A percentile compares a stretch with the other conserved stretches of the same genome.
Conservation (phyloP, 1,140 invertebrate genomes). For the Leptopilina clavipes region DNA sequence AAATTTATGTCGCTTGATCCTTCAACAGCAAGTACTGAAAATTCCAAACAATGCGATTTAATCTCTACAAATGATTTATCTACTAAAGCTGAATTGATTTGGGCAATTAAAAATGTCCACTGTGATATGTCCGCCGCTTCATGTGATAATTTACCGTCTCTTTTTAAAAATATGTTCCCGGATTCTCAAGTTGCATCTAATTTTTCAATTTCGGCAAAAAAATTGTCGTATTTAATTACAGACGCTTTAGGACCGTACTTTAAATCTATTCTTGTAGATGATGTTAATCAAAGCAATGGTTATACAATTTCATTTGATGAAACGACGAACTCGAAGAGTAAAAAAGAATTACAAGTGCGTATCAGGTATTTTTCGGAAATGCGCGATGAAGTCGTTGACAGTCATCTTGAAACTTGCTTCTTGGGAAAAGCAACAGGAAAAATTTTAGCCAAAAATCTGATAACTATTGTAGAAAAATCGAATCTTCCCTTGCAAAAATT, state of each 20-base stretch:
- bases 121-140: too few relatives aligned
- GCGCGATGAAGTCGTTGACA: background rate
- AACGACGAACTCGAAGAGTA: slow-evolving; percentile 1
- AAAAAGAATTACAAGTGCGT: background rate
- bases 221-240: background rate
- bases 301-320: background rate
- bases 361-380: slow-evolving; percentile 6
- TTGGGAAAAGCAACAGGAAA: slow-evolving; percentile 1
- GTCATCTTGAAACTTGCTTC: background rate
- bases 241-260: too few relatives aligned
- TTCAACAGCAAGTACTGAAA: background rate
- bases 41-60: background rate
- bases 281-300: too few relatives aligned
- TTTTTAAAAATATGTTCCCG: background rate
- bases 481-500: background rate
- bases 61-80: background rate
- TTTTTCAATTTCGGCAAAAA: slow-evolving; percentile 7
- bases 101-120: too few relatives aligned
- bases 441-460: background rate
- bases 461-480: background rate
- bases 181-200: background rate
- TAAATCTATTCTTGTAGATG: too few relatives aligned
- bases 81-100: slow-evolving; percentile 7
- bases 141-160: background rate
- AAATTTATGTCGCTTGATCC: background rate